Base-by-base conservation (phyloP, 1,140 invertebrate species). In the Procambarus virginalis region DNA sequence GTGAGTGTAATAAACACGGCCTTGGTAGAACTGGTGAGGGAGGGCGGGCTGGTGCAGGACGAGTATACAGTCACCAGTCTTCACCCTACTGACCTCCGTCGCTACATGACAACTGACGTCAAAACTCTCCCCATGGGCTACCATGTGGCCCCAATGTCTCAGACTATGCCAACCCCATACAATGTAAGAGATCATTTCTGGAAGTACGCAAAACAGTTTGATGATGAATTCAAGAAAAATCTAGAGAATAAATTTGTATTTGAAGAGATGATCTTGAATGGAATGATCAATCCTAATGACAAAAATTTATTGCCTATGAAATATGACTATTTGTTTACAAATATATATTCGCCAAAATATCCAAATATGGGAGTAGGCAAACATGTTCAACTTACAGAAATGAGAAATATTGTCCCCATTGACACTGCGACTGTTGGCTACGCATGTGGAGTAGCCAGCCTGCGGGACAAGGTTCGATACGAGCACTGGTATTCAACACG, bases 11-110 rank as follows among this genome's bases (percentile, higher is more conserved):
- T 86, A 4, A 78, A 86, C 84, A 78, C 73, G 6, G 84, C 84
- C 34, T 51, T 86, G 55, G 76, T 79, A 5, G 84, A 79, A 10
- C 84, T 86, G 5, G 84, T 79, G 76, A 45, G 55, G 60, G 84
- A 86, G 55, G 84, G 76, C 2, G 84, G 84, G 2, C 3, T 86
- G 10, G 34, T 8, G 12, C 14, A 45, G 3, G 76, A 86, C 14
- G 58, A 3, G 1, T 49, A 68, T 45, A 79, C 14, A 49, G n/a
- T 86, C 14, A 78, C 34, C 58, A 86, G 76, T 45, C 55, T n/a
- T 10, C 75, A 86, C 5, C 12, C 84, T 8, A 34, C 68, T 20
- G 48, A 79, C 55, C 49, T 34, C 12, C 75, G 84, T 3, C 84
- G 84, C n/a, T 86, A 86, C 76, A 64, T 22, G 73, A 49, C 46